Evolutionary conservation across 2,113 vertebrate species (phyloP), one percentile per base, ranked within the genome.

Genomic region (Psilopsiagon aurifrons): DNA sequence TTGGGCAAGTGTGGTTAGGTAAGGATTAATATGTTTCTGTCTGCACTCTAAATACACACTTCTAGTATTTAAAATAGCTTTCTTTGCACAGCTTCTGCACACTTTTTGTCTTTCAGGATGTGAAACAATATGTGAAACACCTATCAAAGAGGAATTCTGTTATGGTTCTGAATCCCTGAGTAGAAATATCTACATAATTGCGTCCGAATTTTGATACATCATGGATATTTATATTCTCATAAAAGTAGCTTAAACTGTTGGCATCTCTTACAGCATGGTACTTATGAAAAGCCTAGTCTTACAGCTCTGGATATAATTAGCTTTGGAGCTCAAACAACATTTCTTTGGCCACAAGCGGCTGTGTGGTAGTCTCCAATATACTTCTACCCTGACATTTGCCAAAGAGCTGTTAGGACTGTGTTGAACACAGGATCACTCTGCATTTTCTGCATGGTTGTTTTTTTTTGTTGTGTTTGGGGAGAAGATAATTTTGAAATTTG

Each of bases 401-500:
- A 15, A 24, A 11, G n/a, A 64, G 19, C 43, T 43, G 7, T 43
- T 25, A 11, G 49, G 57, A 28, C 11, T 4, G 8, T 10, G 4
- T 37, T 35, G 37, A 75, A 31, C 17, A 15, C 6, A 1, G 3
- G 17, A n/a, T 25, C 18, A 11, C 6, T 33, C 57, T 77, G n/a
- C 16, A 15, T 39, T 86, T 69, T 73, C 49, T 60, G 29, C 20
- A n/a, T n/a, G 5, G 12, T 7, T 23, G 4, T 7, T n/a, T 23
- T 55, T 59, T 59, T 8, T 12, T 10, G 9, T 67, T 44, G 10
- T 28, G 3, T 15, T 17, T 67, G 37, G 25, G 69, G 33, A 82
- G 41, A 33, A 55, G 22, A 52, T 0, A 3, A 28, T 43, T 33
- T 43, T 46, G 9, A 28, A 0, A 0, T 52, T n/a, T 18, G 18